Conservation (phyloP, 1,140 invertebrate genomes). For the Drosophila burlai region DNA sequence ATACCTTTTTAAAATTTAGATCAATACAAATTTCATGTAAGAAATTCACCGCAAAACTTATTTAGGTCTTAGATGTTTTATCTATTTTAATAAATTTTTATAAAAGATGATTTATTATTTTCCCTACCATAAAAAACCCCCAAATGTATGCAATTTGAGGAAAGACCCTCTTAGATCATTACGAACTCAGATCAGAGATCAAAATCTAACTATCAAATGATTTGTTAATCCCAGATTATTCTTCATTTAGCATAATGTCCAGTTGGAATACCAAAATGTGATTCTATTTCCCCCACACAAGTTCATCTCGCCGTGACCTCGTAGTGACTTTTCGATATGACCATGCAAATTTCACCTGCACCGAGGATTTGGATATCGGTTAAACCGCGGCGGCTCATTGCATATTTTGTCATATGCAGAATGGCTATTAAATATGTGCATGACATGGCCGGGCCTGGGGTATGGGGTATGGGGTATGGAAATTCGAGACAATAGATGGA, state of each 20-base stretch:
- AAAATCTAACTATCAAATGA: slow-evolving; percentile 43
- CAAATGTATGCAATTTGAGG: background rate
- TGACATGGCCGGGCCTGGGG: slow-evolving; percentile 48
- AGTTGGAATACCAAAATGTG: slow-evolving; percentile 42
- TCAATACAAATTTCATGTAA: no score
- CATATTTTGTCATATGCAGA: slow-evolving; percentile 79
- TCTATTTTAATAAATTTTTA: no score
- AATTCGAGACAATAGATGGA: slow-evolving; percentile 55
- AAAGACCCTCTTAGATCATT: background rate
- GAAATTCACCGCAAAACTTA: no score
- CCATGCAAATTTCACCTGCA: slow-evolving; percentile 80
- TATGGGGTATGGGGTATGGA: slow-evolving; percentile 33
- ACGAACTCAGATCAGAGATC: slow-evolving; percentile 36
- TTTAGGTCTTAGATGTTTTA: no score
- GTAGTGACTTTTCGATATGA: slow-evolving; percentile 62
- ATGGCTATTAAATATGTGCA: slow-evolving; percentile 81
- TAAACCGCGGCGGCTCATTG: slow-evolving; percentile 33
- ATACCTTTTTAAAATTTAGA: no score
- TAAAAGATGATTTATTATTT: background rate
- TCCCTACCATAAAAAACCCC: background rate
- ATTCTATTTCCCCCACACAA: slow-evolving; percentile 31
- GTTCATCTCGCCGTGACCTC: slow-evolving; percentile 64
- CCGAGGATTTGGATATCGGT: slow-evolving; percentile 34
- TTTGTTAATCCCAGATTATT: slow-evolving; percentile 22
- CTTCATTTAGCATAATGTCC: slow-evolving; percentile 54